These are phyloP conservation scores for Idaea biselata DNA, from an alignment of 2,888 invertebrate genomes.

Conservation along the genomic window DNA sequence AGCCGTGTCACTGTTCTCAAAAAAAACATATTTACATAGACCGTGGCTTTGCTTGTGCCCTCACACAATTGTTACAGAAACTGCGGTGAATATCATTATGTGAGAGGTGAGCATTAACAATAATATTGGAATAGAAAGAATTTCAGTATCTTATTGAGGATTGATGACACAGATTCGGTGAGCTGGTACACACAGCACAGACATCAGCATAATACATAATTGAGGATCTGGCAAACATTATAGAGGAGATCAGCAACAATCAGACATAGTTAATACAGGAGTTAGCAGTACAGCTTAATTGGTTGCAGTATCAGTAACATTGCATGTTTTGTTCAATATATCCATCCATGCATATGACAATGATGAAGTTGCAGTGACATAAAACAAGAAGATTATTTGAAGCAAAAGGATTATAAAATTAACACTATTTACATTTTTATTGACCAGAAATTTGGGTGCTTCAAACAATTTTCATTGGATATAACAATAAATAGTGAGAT, in stretches of 20 bases:
- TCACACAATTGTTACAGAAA: not conserved
- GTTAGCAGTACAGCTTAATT: not conserved
- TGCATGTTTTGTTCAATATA: not conserved
- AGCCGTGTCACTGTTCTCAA: slow-evolving; percentile 7
- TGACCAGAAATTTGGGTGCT: not conserved
- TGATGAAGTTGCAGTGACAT: not conserved
- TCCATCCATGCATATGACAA: slow-evolving; percentile 7
- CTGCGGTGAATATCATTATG: not conserved
- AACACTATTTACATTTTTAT: not conserved
- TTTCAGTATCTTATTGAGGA: not conserved
- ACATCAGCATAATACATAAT: slow-evolving; percentile 1
- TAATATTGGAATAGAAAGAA: not conserved
- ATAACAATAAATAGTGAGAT: not conserved
- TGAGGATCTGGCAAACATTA: not conserved
- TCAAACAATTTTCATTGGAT: slow-evolving; percentile 10
- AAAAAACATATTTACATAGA: not conserved
- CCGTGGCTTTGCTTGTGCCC: not conserved
- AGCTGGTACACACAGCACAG: not conserved
- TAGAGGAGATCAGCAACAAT: not conserved
- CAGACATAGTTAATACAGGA: slow-evolving; percentile 1
- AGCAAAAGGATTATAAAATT: slow-evolving; percentile 2
- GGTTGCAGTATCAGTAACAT: slow-evolving; percentile 5
- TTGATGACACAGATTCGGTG: not conserved
- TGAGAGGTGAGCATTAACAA: not conserved
- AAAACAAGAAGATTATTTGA: slow-evolving; percentile 14